Conservation (phyloP, 2,888 invertebrate genomes). For the Rotaria macrura region DNA sequence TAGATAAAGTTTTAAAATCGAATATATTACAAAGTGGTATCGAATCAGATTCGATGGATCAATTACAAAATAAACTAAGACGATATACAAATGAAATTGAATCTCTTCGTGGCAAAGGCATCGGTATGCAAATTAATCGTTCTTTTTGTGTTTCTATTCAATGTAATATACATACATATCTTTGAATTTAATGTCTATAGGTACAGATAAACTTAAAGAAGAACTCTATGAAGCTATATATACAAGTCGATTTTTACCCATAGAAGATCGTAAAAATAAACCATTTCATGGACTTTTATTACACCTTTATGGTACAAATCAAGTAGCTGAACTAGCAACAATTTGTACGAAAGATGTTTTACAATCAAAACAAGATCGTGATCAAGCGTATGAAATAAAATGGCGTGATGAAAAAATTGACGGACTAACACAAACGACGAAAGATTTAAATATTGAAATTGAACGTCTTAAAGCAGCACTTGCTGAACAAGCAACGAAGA, state of each 20-base stretch:
- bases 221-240: neutral
- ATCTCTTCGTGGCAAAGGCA: neutral
- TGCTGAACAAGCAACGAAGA: neutral
- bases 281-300: neutral
- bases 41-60: conserved; percentile 7
- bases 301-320: neutral
- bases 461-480: neutral
- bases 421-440: neutral
- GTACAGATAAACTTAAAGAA: neutral
- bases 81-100: conserved; percentile 1
- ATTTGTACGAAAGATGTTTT: conserved; percentile 9
- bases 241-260: neutral
- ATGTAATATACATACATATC: too few relatives aligned
- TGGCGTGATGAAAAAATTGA: neutral
- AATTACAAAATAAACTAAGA: neutral
- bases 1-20: neutral
- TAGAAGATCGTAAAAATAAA: conserved; percentile 10
- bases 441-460: neutral
- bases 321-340: neutral
- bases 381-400: neutral
- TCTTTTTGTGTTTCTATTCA: too few relatives aligned
- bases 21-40: neutral
- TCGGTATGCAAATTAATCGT: neutral
- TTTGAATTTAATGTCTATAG: neutral
- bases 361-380: neutral